Conservation (phyloP, 2,113 vertebrate species). For the sheep (Ovis aries) region ARS-UI_Ramb_v3.0 NC_056056.1:30082501-30083000, state of each 20-base stretch:
- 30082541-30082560: slow-evolving; percentile 41
- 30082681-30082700: slow-evolving; percentile 74
- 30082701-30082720: slow-evolving; percentile 68
- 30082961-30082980: slow-evolving; percentile 52
- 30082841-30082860: background rate
- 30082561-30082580: slow-evolving; percentile 16
- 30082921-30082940: slow-evolving; percentile 50
- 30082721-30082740: slow-evolving; percentile 52
- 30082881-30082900: background rate
- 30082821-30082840: slow-evolving; percentile 8
- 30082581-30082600: slow-evolving; percentile 70
- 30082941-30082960: slow-evolving; percentile 23
- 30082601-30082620: slow-evolving; percentile 74
- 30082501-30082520: background rate
- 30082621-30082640: slow-evolving; percentile 68
- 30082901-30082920: slow-evolving; percentile 37
- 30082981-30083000: slow-evolving; percentile 59
- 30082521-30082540: background rate
- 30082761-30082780: slow-evolving; percentile 46
- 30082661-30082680: slow-evolving; percentile 74
- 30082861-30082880: slow-evolving; percentile 20
- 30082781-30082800: slow-evolving; percentile 15
- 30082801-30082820: slow-evolving; percentile 54
- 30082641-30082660: slow-evolving; percentile 71
- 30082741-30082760: slow-evolving; percentile 53